Evolutionary conservation across 2,888 invertebrate genomes (phyloP).

Genomic region (Miltochrista miniata): DNA sequence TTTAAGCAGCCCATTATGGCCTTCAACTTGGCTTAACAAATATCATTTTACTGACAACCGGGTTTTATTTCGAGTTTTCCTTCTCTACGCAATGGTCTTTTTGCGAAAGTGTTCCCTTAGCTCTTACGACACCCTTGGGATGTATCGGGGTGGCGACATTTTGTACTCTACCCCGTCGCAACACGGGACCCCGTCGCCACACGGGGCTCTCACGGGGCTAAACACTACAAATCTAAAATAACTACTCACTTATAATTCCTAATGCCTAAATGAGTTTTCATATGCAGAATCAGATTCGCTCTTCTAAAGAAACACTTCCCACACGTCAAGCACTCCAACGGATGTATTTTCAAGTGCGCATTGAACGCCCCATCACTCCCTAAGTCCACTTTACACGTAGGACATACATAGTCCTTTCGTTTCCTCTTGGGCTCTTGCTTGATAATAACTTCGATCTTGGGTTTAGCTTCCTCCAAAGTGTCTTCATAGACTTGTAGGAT

Average conservation of each 20-base stretch:
- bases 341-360: slow-evolving; percentile 90
- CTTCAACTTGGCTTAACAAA: too few species aligned
- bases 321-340: slow-evolving; percentile 92
- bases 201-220: too few species aligned
- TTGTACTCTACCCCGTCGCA: too few species aligned
- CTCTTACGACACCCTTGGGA: too few species aligned
- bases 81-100: too few species aligned
- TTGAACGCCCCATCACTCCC: slow-evolving; percentile 87
- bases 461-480: slow-evolving; percentile 63
- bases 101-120: too few species aligned
- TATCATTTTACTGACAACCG: too few species aligned
- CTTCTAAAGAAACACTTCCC: slow-evolving; percentile 90
- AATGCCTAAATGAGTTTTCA: slow-evolving; percentile 91
- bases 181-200: too few species aligned
- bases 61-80: too few species aligned
- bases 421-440: slow-evolving; percentile 67
- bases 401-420: slow-evolving; percentile 64
- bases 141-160: too few species aligned
- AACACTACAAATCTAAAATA: background rate
- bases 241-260: slow-evolving; percentile 85
- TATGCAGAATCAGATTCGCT: slow-evolving; percentile 89
- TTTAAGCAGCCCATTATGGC: too few species aligned
- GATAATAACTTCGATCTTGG: slow-evolving; percentile 78
- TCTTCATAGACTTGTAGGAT: slow-evolving; percentile 65
- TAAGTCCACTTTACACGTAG: slow-evolving; percentile 85